Conservation (phyloP, 2,113 vertebrate species). For the Mola mola region DNA sequence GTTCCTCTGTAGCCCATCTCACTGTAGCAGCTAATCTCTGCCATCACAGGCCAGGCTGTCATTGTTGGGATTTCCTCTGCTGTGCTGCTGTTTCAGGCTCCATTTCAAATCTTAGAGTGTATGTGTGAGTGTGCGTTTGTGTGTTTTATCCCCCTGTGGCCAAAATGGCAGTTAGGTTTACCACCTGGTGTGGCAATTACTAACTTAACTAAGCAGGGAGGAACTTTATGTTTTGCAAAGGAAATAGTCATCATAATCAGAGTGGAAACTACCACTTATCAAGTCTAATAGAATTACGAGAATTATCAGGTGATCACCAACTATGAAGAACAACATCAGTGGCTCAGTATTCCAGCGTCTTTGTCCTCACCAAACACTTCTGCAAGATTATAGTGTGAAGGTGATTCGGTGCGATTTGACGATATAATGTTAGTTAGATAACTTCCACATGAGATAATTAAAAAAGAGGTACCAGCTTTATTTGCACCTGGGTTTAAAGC, state of each 20-base stretch:
- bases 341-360: no score
- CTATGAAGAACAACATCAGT: no score
- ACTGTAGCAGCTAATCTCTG: constrained; percentile 68
- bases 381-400: no score
- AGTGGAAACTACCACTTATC: background rate
- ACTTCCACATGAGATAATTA: background rate
- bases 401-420: no score
- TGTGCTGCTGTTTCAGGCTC: constrained; percentile 66
- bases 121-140: constrained; percentile 10
- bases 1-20: constrained; percentile 63
- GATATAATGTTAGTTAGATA: no score
- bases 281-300: background rate
- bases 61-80: constrained; percentile 72
- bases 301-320: no score
- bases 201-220: constrained; percentile 62
- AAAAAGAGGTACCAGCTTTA: background rate
- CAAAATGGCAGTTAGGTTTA: constrained; percentile 56
- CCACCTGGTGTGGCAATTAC: constrained; percentile 80
- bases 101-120: constrained; percentile 39
- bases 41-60: constrained; percentile 52
- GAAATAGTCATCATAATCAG: constrained; percentile 12
- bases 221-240: constrained; percentile 5
- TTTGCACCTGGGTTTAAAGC: background rate
- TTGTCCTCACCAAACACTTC: no score
- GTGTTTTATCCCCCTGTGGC: constrained; percentile 46